Evolutionary conservation across 2,113 vertebrate genomes (phyloP).

Genomic region (Brachionichthys hirsutus): DNA sequence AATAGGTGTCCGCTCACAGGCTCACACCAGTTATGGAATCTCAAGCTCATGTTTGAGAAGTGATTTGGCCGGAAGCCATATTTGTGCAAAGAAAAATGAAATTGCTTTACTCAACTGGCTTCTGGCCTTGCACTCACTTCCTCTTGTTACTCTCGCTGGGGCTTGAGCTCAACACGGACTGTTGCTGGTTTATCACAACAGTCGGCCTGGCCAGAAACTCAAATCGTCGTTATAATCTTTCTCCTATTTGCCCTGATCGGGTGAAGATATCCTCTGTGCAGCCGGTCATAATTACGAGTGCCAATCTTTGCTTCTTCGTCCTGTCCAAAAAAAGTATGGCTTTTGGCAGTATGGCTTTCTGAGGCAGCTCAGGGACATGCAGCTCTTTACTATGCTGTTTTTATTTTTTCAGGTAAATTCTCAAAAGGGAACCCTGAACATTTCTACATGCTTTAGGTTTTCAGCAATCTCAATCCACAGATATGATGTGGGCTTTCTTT

Average conservation of each 20-base stretch:
- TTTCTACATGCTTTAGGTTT: too few species aligned
- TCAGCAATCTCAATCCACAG: too few species aligned
- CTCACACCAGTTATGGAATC: conserved; percentile 31
- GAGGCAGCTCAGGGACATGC: too few species aligned
- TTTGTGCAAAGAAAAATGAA: conserved; percentile 40
- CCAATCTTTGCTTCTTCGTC: background rate
- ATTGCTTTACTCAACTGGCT: conserved; percentile 48
- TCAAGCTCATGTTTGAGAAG: conserved; percentile 60
- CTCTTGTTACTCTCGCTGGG: conserved; percentile 47
- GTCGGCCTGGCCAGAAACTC: conserved; percentile 9
- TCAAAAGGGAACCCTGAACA: too few species aligned
- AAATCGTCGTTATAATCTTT: conserved; percentile 3
- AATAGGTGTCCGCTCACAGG: background rate
- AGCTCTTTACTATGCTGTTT: too few species aligned
- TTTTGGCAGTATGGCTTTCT: too few species aligned
- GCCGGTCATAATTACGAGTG: conserved; percentile 40
- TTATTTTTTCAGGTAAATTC: too few species aligned
- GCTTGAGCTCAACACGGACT: conserved; percentile 37
- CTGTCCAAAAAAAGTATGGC: too few species aligned
- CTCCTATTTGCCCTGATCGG: conserved; percentile 4
- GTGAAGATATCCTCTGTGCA: conserved; percentile 29
- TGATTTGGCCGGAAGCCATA: conserved; percentile 51
- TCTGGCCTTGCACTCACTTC: conserved; percentile 53
- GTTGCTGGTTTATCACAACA: conserved; percentile 31
- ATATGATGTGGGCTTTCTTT: too few species aligned